Percentiles rank a stretch among this genome's conserved stretches.
phyloP scores from a whole-genome alignment of 2,797 vertebrate genomes.

The Esox lucius region DNA sequence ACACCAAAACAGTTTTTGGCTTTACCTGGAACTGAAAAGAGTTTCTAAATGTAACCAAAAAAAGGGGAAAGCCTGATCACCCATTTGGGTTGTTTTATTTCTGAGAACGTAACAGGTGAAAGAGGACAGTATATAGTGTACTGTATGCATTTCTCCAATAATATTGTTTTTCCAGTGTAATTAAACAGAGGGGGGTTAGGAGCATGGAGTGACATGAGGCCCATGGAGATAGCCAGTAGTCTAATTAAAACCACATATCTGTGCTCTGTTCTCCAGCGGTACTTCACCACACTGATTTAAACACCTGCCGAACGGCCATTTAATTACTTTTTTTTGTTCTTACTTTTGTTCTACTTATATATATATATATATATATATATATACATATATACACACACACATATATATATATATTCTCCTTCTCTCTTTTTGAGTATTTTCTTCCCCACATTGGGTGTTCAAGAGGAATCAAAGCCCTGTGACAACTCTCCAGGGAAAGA shows the following conservation, averaged over 20 bases:
- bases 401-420: background rate
- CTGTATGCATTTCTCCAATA: constrained; percentile 26
- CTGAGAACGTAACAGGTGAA: constrained; percentile 12
- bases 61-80: too few species aligned
- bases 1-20: too few species aligned
- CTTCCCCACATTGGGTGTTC: too few species aligned
- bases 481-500: too few species aligned
- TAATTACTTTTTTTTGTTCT: constrained; percentile 21
- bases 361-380: background rate
- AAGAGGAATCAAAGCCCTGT: too few species aligned
- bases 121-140: too few species aligned
- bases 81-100: constrained; percentile 42
- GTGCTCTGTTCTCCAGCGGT: constrained; percentile 47
- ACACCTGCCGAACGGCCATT: constrained; percentile 39
- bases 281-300: constrained; percentile 49
- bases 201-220: constrained; percentile 59
- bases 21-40: too few species aligned
- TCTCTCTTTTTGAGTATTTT: too few species aligned
- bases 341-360: too few species aligned
- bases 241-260: constrained; percentile 70
- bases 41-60: too few species aligned
- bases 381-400: background rate
- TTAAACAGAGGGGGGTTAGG: constrained; percentile 61
- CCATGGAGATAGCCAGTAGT: constrained; percentile 63
- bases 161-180: constrained; percentile 67